phyloP scores from a whole-genome alignment of 1,140 invertebrate genomes.

The Chelonus insularis region DNA sequence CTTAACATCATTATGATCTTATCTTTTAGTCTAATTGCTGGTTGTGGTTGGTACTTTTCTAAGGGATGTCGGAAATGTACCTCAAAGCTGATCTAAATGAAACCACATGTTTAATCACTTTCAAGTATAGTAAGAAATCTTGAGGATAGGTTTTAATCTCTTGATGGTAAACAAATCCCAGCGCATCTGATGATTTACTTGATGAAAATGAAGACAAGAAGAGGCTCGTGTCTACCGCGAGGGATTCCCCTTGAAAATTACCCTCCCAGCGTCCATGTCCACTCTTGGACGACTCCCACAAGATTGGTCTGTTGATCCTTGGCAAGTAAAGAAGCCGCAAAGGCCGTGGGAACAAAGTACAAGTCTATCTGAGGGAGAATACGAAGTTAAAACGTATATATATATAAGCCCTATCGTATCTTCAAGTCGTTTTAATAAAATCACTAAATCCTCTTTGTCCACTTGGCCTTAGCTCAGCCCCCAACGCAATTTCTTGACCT shows the following conservation, averaged over 20 bases:
- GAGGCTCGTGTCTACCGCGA: constrained; percentile 22
- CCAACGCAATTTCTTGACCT: constrained; percentile 2
- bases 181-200: not conserved
- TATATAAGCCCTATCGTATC: too few relatives aligned
- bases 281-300: constrained; percentile 22
- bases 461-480: not conserved
- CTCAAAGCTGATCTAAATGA: constrained; percentile 3
- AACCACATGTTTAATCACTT: not conserved
- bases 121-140: not conserved
- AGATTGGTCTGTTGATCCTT: constrained; percentile 9
- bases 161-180: too few relatives aligned
- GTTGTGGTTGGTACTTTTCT: not conserved
- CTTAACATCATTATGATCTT: constrained; percentile 23
- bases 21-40: constrained; percentile 23
- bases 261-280: constrained; percentile 19
- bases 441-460: constrained; percentile 1
- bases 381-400: too few relatives aligned
- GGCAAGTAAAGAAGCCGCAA: constrained; percentile 17
- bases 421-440: constrained; percentile 10
- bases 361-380: too few relatives aligned
- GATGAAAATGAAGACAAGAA: constrained; percentile 25
- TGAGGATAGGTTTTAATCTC: too few relatives aligned
- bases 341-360: constrained; percentile 27
- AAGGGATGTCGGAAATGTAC: constrained; percentile 1
- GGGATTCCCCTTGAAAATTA: constrained; percentile 24